These are phyloP conservation scores for Halotydeus destructor DNA, from an alignment of 1,140 invertebrate species.

Conservation along the genomic window DNA sequence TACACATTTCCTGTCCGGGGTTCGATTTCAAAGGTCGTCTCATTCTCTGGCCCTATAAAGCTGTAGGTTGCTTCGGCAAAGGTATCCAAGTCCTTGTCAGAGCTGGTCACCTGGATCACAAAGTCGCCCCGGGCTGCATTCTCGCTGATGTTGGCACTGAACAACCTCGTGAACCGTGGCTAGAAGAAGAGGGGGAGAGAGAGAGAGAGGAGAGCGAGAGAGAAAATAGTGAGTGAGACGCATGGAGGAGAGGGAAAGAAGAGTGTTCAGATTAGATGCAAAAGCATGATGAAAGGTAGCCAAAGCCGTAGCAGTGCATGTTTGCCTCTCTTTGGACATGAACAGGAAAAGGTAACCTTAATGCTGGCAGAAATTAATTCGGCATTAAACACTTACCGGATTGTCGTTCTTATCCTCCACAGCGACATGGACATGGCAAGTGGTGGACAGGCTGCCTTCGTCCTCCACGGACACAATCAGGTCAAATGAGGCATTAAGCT, in stretches of 20 bases:
- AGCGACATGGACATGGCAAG: slow-evolving; percentile 40
- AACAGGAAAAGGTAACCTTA: too few species aligned
- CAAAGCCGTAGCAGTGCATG: too few species aligned
- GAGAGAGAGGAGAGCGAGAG: too few species aligned
- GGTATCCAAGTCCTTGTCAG: slow-evolving; percentile 58
- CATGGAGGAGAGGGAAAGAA: too few species aligned
- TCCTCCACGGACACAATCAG: slow-evolving; percentile 67
- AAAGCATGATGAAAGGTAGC: too few species aligned
- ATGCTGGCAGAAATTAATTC: too few species aligned
- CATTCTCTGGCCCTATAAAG: slow-evolving; percentile 70
- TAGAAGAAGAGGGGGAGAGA: too few species aligned
- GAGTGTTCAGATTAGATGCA: too few species aligned
- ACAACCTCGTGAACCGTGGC: slow-evolving; percentile 74
- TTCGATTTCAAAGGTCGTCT: slow-evolving; percentile 65
- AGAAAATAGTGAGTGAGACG: too few species aligned
- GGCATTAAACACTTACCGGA: too few species aligned
- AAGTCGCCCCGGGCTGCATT: slow-evolving; percentile 78
- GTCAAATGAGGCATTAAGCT: slow-evolving; percentile 41
- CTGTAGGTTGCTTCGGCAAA: slow-evolving; percentile 75
- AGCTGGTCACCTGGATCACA: slow-evolving; percentile 74
- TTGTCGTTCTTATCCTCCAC: slow-evolving; percentile 86
- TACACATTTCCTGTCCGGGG: slow-evolving; percentile 69
- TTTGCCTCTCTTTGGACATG: too few species aligned
- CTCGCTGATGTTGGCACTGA: slow-evolving; percentile 84
- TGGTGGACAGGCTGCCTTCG: slow-evolving; percentile 50